Evolutionary conservation across 1,140 invertebrate genomes (phyloP), one percentile per base, ranked within the genome.

Genomic region (Leptopilina boulardi): DNA sequence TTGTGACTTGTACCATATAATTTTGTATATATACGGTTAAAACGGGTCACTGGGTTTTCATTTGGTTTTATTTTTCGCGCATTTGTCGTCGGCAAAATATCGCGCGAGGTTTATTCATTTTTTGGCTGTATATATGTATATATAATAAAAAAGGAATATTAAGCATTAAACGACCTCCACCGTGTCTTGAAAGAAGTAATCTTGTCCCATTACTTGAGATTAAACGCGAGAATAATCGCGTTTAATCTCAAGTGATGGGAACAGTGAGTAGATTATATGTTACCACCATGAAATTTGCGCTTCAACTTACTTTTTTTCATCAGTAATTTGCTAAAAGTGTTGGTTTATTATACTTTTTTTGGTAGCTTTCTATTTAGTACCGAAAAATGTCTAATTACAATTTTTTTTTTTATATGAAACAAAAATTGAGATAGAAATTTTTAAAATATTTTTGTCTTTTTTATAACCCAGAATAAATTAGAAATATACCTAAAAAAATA

Each of bases 61-160:
- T 26, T 26, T n/a, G n/a, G 26, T 8, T 21, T 66, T 30, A 23
- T 66, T 56, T 56, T 66, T 66, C 23, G 56, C 23, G 56, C 56
- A 26, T 26, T 66, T 66, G 56, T 30, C 56, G 56, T 66, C 15
- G n/a, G n/a, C 23, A n/a, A 66, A 21, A 66, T 66, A n/a, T n/a
- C n/a, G 2, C 56, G 56, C 56, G 56, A 66, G 56, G 56, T 66
- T 66, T 66, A 66, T 66, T 66, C 56, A 66, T 66, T 66, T 66
- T 66, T 66, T 21, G 56, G 11, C 21, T 66, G 56, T 66, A 21
- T n/a, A n/a, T n/a, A n/a, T n/a, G n/a, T n/a, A n/a, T n/a, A n/a
- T n/a, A n/a, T 66, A 66, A 66, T 66, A 66, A 66, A 66, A 66
- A 66, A 66, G 56, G 15, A 66, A 66, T 13, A 66, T 66, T 66